Evolutionary conservation across 1,140 invertebrate genomes (phyloP).

Genomic region (Sycobia sp.): DNA sequence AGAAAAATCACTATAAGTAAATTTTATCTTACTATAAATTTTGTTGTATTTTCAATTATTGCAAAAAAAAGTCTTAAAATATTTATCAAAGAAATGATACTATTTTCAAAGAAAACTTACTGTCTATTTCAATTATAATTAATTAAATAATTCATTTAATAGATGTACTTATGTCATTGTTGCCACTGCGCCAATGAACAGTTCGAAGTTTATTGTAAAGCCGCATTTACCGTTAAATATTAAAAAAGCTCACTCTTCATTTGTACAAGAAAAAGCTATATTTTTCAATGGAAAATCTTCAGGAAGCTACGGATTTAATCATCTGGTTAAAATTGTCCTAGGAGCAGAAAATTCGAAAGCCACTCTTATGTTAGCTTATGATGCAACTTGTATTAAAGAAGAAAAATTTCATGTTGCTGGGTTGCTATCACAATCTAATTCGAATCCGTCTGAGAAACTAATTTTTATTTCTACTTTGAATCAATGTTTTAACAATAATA

Average conservation of each 20-base stretch:
- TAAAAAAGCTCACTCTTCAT: slow-evolving; percentile 19
- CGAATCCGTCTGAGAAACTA: background rate
- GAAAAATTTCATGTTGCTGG: slow-evolving; percentile 36
- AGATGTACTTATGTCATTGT: slow-evolving; percentile 44
- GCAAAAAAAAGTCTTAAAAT: background rate
- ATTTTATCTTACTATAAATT: background rate
- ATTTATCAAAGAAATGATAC: too few species aligned
- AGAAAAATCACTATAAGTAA: slow-evolving; percentile 39
- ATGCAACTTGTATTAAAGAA: slow-evolving; percentile 26
- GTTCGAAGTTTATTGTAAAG: slow-evolving; percentile 35
- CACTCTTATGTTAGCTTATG: slow-evolving; percentile 37
- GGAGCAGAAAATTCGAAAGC: slow-evolving; percentile 13
- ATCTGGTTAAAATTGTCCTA: slow-evolving; percentile 26
- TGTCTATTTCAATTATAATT: too few species aligned
- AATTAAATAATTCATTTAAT: background rate
- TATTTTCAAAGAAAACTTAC: too few species aligned
- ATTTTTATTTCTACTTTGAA: slow-evolving; percentile 28
- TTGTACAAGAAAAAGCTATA: slow-evolving; percentile 23
- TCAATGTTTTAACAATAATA: slow-evolving; percentile 27
- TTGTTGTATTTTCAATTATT: background rate
- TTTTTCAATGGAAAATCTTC: slow-evolving; percentile 37
- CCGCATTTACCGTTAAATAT: slow-evolving; percentile 23
- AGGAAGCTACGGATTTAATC: background rate
- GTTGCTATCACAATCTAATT: slow-evolving; percentile 31
- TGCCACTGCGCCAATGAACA: slow-evolving; percentile 40